These are phyloP conservation scores for Camponotus floridanus DNA, from an alignment of 1,140 invertebrate genomes.

Conservation along the genomic window DNA sequence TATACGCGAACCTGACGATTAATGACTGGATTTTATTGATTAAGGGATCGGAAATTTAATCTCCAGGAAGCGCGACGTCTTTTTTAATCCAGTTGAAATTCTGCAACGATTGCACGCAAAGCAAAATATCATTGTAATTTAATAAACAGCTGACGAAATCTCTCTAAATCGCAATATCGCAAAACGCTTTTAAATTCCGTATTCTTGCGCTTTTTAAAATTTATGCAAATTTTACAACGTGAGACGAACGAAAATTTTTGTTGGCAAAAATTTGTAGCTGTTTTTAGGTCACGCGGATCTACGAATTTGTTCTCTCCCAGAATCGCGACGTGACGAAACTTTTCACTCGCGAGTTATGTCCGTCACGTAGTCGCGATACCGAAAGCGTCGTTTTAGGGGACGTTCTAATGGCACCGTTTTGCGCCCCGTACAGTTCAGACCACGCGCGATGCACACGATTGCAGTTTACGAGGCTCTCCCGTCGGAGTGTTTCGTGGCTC, in stretches of 20 bases:
- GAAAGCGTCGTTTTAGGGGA: constrained; percentile 18
- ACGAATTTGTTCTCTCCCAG: constrained; percentile 28
- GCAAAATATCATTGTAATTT: not conserved
- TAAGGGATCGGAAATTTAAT: constrained; percentile 8
- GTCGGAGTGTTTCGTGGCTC: constrained; percentile 36
- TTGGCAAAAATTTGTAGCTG: not conserved
- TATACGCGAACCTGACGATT: constrained; percentile 15
- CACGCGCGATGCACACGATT: constrained; percentile 50
- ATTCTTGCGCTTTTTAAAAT: not conserved
- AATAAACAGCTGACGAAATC: not conserved
- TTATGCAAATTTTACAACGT: not conserved
- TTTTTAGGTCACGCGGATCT: not conserved
- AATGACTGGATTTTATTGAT: constrained; percentile 15
- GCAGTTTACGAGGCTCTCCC: constrained; percentile 41
- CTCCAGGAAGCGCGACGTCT: not conserved
- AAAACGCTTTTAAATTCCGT: not conserved
- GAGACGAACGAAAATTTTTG: not conserved
- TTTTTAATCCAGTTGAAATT: not conserved
- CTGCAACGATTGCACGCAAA: not conserved
- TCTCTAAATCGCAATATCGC: not conserved
- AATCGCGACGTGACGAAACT: constrained; percentile 20
- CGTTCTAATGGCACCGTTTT: constrained; percentile 49
- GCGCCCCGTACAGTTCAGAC: constrained; percentile 17
- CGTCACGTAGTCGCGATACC: constrained; percentile 53
- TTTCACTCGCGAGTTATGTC: constrained; percentile 47